Percentiles rank a stretch among this genome's conserved stretches.
These are phyloP conservation scores for Columba janthina DNA, from an alignment of 2,113 vertebrate genomes.

Conservation along the genomic window DNA sequence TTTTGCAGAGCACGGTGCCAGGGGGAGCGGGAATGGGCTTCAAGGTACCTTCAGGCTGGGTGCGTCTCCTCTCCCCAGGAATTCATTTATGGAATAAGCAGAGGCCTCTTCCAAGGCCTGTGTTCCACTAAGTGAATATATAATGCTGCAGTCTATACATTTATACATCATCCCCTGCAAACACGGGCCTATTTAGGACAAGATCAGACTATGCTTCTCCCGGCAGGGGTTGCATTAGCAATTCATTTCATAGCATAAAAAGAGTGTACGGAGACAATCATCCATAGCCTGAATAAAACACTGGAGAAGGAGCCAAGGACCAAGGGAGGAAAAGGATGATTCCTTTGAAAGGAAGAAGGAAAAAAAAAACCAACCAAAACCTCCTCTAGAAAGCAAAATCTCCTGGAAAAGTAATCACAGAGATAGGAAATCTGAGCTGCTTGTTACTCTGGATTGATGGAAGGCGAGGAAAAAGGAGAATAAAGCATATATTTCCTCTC, in stretches of 20 bases:
- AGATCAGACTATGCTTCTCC: constrained; percentile 70
- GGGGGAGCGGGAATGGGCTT: not conserved
- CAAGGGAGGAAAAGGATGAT: not conserved
- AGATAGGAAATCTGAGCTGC: not conserved
- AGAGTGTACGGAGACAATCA: constrained; percentile 31
- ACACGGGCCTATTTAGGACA: constrained; percentile 67
- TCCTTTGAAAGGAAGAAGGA: constrained; percentile 20
- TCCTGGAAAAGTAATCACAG: constrained; percentile 1
- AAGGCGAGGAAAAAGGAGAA: not conserved
- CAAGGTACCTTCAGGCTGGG: constrained; percentile 10
- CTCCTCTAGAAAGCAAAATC: not conserved
- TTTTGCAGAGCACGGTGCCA: not conserved
- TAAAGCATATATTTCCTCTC: not conserved
- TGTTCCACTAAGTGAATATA: constrained; percentile 65
- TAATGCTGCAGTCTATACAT: constrained; percentile 60
- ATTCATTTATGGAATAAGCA: constrained; percentile 61
- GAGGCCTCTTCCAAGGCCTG: constrained; percentile 29
- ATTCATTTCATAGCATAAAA: constrained; percentile 68
- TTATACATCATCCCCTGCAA: constrained; percentile 70
- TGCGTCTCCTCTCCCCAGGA: constrained; percentile 29
- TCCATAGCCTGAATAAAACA: constrained; percentile 46
- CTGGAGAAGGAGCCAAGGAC: constrained; percentile 29
- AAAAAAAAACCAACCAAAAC: not conserved
- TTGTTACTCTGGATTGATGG: constrained; percentile 34
- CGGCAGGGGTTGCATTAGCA: constrained; percentile 60